Conservation (phyloP, 2,888 invertebrate genomes). For the Cataglyphis cursor region DNA sequence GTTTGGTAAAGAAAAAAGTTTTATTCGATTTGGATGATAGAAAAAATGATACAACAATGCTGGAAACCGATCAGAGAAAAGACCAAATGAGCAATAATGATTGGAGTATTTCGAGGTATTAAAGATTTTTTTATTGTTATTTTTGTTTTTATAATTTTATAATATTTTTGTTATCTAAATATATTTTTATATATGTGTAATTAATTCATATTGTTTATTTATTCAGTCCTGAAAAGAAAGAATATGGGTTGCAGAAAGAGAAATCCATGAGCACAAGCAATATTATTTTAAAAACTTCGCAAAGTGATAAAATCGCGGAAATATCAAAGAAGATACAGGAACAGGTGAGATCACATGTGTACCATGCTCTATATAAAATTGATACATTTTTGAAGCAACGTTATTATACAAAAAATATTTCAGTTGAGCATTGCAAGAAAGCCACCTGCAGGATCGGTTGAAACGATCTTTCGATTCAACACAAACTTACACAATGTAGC, state of each 20-base stretch:
- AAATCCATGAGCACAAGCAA: conserved; percentile 72
- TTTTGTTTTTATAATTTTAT: conserved; percentile 15
- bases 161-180: neutral
- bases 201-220: conserved; percentile 12
- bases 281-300: conserved; percentile 87
- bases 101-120: conserved; percentile 88
- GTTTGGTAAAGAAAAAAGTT: conserved; percentile 90
- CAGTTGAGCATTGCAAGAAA: conserved; percentile 79
- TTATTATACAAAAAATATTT: conserved; percentile 47
- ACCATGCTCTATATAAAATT: conserved; percentile 27
- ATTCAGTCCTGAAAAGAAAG: conserved; percentile 87
- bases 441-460: conserved; percentile 83
- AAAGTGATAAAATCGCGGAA: conserved; percentile 88
- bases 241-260: conserved; percentile 75
- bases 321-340: conserved; percentile 88
- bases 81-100: conserved; percentile 87
- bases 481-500: conserved; percentile 43
- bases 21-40: conserved; percentile 89
- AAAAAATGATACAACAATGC: conserved; percentile 71
- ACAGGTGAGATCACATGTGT: conserved; percentile 84
- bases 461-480: conserved; percentile 81
- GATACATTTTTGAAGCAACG: neutral
- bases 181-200: neutral
- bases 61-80: conserved; percentile 62
- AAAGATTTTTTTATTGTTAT: conserved; percentile 45